Percentiles rank a stretch among this genome's conserved stretches.
phyloP scores from a whole-genome alignment of 2,113 vertebrate genomes.

The Otis tarda region DNA sequence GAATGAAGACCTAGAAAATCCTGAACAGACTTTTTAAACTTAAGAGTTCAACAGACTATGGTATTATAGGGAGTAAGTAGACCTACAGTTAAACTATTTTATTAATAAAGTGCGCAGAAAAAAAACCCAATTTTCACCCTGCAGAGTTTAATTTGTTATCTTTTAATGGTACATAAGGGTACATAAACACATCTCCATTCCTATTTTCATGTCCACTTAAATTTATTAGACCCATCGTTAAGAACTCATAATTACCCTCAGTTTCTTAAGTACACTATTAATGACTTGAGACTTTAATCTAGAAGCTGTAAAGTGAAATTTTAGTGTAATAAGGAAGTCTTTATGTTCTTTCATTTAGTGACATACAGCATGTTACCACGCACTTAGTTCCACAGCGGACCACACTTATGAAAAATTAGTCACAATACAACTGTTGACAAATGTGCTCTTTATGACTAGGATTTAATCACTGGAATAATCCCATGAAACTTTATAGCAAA shows the following conservation, averaged over 20 bases:
- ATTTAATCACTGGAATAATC: neutral
- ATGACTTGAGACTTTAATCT: neutral
- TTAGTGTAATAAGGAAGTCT: neutral
- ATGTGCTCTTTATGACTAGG: neutral
- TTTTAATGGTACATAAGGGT: neutral
- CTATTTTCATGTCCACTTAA: neutral
- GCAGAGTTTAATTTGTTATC: neutral
- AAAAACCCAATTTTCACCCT: neutral
- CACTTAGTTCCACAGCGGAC: neutral
- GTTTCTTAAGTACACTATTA: rapidly evolving
- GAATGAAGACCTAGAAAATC: neutral
- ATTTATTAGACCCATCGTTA: neutral
- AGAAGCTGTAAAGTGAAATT: neutral
- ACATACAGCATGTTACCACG: neutral
- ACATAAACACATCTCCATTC: neutral
- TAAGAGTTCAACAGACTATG: neutral
- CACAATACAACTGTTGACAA: neutral
- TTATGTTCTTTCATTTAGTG: neutral
- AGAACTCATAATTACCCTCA: neutral
- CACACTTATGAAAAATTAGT: neutral
- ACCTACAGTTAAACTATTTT: neutral
- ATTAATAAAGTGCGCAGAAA: neutral
- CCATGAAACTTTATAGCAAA: neutral
- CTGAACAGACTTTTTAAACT: neutral
- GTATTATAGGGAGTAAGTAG: neutral